phyloP scores from a whole-genome alignment of 2,113 vertebrate species.

The Hydrolagus affinis region DNA sequence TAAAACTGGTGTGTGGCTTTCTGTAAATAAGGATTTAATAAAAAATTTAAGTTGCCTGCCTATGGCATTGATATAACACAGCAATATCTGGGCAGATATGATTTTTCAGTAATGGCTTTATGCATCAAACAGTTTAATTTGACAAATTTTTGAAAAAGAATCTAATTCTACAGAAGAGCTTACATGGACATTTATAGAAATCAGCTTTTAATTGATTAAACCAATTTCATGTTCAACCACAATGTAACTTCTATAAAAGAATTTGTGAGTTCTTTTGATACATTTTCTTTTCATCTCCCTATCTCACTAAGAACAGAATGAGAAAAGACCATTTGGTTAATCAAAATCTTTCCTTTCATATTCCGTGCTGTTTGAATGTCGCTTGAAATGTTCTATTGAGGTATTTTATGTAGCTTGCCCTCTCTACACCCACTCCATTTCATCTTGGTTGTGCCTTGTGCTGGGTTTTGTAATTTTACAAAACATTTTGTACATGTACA shows the following conservation, averaged over 20 bases:
- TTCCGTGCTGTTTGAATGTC: too few species aligned
- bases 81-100: background rate
- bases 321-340: background rate
- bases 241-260: background rate
- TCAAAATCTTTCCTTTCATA: background rate
- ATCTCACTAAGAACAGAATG: background rate
- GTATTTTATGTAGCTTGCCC: background rate
- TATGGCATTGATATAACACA: background rate
- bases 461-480: background rate
- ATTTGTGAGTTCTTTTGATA: background rate
- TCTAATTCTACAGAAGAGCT: background rate
- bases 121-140: background rate
- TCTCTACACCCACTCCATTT: background rate
- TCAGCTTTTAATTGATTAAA: background rate
- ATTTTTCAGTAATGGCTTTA: background rate
- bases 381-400: background rate
- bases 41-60: background rate
- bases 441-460: background rate
- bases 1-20: background rate
- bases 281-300: background rate
- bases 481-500: background rate
- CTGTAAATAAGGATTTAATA: background rate
- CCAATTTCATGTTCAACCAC: background rate
- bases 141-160: background rate
- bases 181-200: background rate